These are phyloP conservation scores for Arion vulgaris DNA, from an alignment of 1,140 invertebrate species.

Conservation along the genomic window DNA sequence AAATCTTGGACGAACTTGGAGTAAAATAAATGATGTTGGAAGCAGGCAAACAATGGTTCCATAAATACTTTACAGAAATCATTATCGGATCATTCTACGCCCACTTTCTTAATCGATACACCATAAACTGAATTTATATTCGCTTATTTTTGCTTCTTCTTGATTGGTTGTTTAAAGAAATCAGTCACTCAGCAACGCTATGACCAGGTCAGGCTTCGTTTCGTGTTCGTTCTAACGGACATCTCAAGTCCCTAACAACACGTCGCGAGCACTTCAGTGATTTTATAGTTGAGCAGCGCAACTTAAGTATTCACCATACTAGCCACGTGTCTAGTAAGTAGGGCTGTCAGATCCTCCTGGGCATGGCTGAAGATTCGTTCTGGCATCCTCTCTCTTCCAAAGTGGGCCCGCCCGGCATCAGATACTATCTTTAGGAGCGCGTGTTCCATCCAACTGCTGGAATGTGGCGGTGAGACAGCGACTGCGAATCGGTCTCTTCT, in stretches of 20 bases:
- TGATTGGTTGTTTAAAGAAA: background rate
- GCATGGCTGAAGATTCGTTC: background rate
- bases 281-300: constrained; percentile 4
- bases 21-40: background rate
- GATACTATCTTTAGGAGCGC: background rate
- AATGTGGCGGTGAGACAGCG: constrained; percentile 2
- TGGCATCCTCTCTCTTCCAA: background rate
- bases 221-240: background rate
- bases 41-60: background rate
- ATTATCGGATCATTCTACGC: background rate
- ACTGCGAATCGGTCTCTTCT: background rate
- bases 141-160: background rate
- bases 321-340: background rate
- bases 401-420: constrained; percentile 7
- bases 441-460: background rate
- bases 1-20: too few species aligned
- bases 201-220: background rate
- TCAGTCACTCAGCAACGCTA: background rate
- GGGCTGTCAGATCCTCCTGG: background rate
- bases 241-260: background rate
- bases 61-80: background rate
- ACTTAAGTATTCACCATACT: background rate
- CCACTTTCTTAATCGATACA: constrained; percentile 9
- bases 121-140: constrained; percentile 18
- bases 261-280: background rate